These are phyloP conservation scores for Micoletzkya japonica DNA, from an alignment of 2,888 invertebrate genomes.

Conservation along the genomic window DNA sequence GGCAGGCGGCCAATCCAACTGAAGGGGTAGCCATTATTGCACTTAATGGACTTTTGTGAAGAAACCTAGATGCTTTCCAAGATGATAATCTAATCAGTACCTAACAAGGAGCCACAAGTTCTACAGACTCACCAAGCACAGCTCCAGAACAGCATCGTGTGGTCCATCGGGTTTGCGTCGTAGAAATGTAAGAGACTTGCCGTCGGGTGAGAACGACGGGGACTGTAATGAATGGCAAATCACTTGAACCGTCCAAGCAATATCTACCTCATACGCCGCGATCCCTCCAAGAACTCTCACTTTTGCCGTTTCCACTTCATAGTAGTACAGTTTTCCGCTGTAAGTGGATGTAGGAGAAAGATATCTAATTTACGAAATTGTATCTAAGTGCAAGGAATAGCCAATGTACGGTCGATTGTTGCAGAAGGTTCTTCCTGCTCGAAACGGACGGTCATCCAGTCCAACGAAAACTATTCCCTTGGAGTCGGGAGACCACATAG, in stretches of 20 bases:
- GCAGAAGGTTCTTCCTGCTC: conserved; percentile 57
- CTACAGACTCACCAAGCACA: conserved; percentile 38
- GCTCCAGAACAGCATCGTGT: conserved; percentile 47
- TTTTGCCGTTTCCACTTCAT: conserved; percentile 45
- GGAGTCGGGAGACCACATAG: conserved; percentile 57
- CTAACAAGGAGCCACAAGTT: neutral
- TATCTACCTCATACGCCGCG: conserved; percentile 24
- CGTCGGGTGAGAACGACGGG: conserved; percentile 50
- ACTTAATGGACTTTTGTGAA: neutral
- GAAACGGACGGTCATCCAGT: conserved; percentile 44
- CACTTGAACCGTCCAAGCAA: too few relatives aligned
- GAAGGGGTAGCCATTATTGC: neutral
- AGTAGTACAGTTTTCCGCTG: conserved; percentile 52
- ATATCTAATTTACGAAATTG: too few relatives aligned
- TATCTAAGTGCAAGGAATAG: too few relatives aligned
- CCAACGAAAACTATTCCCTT: conserved; percentile 60
- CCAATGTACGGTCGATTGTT: conserved; percentile 50
- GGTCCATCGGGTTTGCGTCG: conserved; percentile 54
- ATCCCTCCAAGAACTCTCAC: conserved; percentile 38
- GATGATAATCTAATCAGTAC: too few relatives aligned
- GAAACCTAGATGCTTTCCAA: neutral
- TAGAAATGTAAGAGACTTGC: conserved; percentile 40
- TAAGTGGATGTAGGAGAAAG: too few relatives aligned
- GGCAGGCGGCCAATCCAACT: conserved; percentile 43
- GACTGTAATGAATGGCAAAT: conserved; percentile 38